Percentiles rank a stretch among this genome's conserved stretches.
These are phyloP conservation scores for Moxostoma hubbsi DNA, from an alignment of 2,797 vertebrate species.

Conservation along the genomic window DNA sequence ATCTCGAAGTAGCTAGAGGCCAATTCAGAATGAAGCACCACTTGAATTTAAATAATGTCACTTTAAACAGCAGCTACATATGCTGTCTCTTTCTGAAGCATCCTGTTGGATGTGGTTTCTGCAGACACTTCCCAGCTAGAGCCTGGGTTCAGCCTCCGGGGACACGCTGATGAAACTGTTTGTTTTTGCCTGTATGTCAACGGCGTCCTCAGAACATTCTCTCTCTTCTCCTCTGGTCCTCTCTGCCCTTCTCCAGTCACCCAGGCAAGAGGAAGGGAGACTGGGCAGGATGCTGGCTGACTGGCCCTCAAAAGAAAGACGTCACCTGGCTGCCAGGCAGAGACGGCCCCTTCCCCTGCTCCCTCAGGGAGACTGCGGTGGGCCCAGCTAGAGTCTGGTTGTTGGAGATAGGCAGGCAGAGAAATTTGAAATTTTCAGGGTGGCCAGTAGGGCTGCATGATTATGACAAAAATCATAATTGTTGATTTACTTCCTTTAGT, in stretches of 20 bases:
- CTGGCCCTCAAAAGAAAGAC: conserved; percentile 5
- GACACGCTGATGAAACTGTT: conserved; percentile 37
- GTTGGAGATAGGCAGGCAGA: conserved; percentile 9
- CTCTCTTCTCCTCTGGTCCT: conserved; percentile 26
- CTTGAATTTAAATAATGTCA: conserved; percentile 15
- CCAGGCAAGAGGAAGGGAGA: neutral
- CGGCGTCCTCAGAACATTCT: conserved; percentile 27
- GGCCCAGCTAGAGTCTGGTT: neutral
- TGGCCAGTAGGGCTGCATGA: too few species aligned
- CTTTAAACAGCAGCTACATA: conserved; percentile 21
- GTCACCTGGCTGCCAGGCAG: neutral
- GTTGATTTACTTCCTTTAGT: too few species aligned
- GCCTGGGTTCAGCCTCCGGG: conserved; percentile 16
- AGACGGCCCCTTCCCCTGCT: conserved; percentile 4
- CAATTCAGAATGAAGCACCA: neutral
- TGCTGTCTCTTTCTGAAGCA: conserved; percentile 3
- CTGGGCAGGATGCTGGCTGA: too few species aligned
- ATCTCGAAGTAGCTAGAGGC: conserved; percentile 2
- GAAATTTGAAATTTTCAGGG: too few species aligned
- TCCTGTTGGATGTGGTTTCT: neutral
- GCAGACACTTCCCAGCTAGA: conserved; percentile 17
- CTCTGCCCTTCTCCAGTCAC: conserved; percentile 19
- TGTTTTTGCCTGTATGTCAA: conserved; percentile 32
- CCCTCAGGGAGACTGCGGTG: neutral
- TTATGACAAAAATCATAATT: neutral